phyloP scores from a whole-genome alignment of 2,113 vertebrate genomes.

The Pica pica region DNA sequence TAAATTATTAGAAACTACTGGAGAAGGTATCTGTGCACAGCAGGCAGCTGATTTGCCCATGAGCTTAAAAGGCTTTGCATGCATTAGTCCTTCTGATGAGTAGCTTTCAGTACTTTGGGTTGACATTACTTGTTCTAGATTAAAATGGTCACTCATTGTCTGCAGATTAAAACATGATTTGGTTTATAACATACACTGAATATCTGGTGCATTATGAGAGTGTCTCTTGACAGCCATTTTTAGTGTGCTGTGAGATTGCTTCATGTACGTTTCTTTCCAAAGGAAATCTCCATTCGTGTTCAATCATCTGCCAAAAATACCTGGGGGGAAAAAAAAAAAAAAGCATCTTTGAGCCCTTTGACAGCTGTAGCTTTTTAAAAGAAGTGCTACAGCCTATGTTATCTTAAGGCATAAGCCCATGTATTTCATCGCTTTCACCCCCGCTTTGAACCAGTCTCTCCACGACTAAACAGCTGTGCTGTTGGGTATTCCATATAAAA shows the following conservation, averaged over 20 bases:
- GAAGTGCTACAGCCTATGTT: not conserved
- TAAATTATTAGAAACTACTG: not conserved
- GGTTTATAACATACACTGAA: not conserved
- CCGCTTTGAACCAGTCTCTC: not conserved
- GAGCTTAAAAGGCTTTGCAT: not conserved
- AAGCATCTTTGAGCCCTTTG: not conserved
- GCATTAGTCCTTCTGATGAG: not conserved
- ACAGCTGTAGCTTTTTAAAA: not conserved
- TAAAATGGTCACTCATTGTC: not conserved
- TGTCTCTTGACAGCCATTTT: not conserved
- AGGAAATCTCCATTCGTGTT: not conserved
- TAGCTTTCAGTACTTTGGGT: not conserved
- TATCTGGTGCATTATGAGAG: not conserved
- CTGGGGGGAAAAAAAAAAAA: accelerated
- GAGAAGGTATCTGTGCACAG: not conserved
- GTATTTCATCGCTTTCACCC: not conserved
- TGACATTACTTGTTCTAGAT: not conserved
- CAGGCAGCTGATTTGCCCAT: not conserved
- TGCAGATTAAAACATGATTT: not conserved
- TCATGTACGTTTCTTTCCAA: not conserved
- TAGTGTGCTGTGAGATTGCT: not conserved
- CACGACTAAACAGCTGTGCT: not conserved
- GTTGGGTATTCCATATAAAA: not conserved
- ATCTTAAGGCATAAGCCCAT: not conserved
- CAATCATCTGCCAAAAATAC: not conserved